phyloP scores from a whole-genome alignment of 2,888 invertebrate species.

The Andrena dorsata region DNA sequence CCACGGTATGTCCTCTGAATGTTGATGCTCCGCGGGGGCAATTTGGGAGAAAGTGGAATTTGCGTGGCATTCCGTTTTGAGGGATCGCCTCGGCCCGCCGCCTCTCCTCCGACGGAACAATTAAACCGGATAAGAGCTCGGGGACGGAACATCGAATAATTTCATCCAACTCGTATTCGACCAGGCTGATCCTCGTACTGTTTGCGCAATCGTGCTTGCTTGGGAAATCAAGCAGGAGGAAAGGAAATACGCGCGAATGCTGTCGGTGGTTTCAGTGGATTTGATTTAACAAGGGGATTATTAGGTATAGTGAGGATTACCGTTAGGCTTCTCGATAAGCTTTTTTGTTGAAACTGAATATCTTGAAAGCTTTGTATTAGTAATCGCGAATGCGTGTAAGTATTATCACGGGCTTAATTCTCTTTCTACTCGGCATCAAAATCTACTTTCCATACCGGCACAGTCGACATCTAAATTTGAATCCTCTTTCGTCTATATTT shows the following conservation, averaged over 20 bases:
- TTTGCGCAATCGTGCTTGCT: neutral
- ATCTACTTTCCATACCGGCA: too few species aligned
- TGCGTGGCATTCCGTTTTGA: slow-evolving; percentile 63
- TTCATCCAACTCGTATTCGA: neutral
- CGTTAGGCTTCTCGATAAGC: too few species aligned
- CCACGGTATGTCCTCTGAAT: slow-evolving; percentile 53
- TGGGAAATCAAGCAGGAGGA: neutral
- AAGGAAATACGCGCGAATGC: neutral
- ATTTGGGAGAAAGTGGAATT: slow-evolving; percentile 62
- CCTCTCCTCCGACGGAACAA: slow-evolving; percentile 47
- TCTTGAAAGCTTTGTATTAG: neutral
- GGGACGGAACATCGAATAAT: slow-evolving; percentile 23
- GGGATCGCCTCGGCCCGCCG: slow-evolving; percentile 32
- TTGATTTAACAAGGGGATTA: too few species aligned
- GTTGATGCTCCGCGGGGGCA: slow-evolving; percentile 61
- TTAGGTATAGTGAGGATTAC: too few species aligned
- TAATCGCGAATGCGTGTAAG: neutral
- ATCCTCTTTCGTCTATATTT: too few species aligned
- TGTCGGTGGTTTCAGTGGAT: neutral
- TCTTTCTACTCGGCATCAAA: too few species aligned
- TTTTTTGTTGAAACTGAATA: too few species aligned
- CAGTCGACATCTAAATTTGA: too few species aligned
- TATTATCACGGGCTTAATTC: too few species aligned
- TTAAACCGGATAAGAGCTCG: slow-evolving; percentile 43
- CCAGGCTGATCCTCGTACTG: neutral